Conservation (phyloP, 2,113 vertebrate species). For the Lagopus leucura region DNA sequence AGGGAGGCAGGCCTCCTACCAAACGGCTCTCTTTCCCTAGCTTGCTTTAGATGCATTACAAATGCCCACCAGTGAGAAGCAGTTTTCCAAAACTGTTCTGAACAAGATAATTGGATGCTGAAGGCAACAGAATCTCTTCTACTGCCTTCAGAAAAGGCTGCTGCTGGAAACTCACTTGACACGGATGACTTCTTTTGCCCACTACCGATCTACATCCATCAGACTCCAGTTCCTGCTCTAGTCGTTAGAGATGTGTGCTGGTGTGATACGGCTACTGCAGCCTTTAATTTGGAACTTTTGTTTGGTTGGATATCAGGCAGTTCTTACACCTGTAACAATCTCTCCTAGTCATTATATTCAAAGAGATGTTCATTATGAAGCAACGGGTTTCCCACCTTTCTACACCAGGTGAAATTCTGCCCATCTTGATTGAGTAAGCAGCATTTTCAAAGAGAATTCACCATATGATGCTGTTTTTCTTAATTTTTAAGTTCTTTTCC, state of each 20-base stretch:
- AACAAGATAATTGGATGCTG: background rate
- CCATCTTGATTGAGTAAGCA: background rate
- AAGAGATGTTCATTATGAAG: background rate
- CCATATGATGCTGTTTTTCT: background rate
- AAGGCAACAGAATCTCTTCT: background rate
- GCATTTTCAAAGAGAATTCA: background rate
- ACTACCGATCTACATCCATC: background rate
- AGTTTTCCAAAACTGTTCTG: background rate
- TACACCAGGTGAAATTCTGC: background rate
- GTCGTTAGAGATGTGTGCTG: background rate
- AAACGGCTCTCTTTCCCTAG: background rate
- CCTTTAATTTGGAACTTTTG: background rate
- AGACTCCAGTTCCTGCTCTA: background rate
- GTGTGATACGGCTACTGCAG: background rate
- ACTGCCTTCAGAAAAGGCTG: background rate
- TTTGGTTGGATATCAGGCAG: background rate
- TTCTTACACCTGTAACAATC: background rate
- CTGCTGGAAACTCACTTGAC: background rate
- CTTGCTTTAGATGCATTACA: background rate
- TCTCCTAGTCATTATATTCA: background rate
- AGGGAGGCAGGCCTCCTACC: background rate
- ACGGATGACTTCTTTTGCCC: background rate
- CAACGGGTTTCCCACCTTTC: background rate
- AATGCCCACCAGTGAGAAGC: background rate
- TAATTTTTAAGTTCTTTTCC: background rate